Evolutionary conservation across 2,888 invertebrate genomes (phyloP), one percentile per base, ranked within the genome.

Genomic region (Germaria angustata): DNA sequence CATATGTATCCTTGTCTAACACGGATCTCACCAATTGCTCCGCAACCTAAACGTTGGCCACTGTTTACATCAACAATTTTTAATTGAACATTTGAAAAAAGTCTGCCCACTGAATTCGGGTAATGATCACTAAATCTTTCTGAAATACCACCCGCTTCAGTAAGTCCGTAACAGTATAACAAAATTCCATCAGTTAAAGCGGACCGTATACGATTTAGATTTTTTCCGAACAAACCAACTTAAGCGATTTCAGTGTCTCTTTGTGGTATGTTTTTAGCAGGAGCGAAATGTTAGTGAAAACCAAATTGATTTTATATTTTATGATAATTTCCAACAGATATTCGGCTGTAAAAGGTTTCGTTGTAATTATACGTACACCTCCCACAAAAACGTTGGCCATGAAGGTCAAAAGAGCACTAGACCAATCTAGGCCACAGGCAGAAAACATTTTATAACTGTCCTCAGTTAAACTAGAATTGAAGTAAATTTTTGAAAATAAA

Each of bases 1-100:
- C 89, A 89, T 15, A 51, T 44, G 1, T 78, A 81, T 0, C 84
- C 84, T 17, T 86, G 85, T 0, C n/a, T 20, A 8, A 86, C 84
- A 36, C 83, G 84, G 39, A 90, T 87, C 80, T 90, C 90, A 8
- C 90, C 90, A 0, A 81, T 53, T 66, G 88, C 77, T 28, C 84
- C 81, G 5, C 84, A 71, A 0, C 85, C 86, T 53, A 88, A 63
- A n/a, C 65, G 80, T 1, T 86, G 59, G 4, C 87, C 87, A 0
- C 15, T 76, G 4, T 85, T 22, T 0, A 87, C 85, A 66, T 88
- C 84, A 3, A 89, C 71, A 59, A 90, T 87, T 53, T 87, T 88
- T 1, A 87, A 41, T 22, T 84, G 72, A 0, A 86, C 53, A 28
- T 87, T 87, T 1, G 86, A 82, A 15, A 65, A 8, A 0, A 87